Evolutionary conservation across 1,140 invertebrate genomes (phyloP).

Genomic region (Drosophila carrolli): DNA sequence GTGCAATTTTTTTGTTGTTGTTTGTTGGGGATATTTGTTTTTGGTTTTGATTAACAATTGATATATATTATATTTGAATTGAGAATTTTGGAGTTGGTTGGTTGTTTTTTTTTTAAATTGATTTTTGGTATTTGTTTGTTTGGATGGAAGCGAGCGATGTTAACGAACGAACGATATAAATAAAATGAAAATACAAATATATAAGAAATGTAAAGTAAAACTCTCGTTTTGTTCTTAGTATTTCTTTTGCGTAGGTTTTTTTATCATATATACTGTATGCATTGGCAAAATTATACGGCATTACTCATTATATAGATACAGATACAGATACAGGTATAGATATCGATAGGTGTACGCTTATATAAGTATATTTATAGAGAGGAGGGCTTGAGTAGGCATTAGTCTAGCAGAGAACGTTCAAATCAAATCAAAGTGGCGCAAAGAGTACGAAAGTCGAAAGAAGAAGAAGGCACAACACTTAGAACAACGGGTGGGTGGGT

Average conservation of each 20-base stretch:
- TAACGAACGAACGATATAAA: slow-evolving; percentile 84
- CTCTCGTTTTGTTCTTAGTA: slow-evolving; percentile 62
- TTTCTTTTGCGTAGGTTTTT: slow-evolving; percentile 46
- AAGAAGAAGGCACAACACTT: slow-evolving; percentile 54
- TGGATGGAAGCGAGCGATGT: slow-evolving; percentile 84
- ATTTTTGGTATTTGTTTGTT: slow-evolving; percentile 66
- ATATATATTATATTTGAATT: slow-evolving; percentile 32
- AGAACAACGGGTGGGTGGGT: slow-evolving; percentile 38
- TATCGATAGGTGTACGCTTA: slow-evolving; percentile 52
- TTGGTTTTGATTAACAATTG: slow-evolving; percentile 30
- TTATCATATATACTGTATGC: slow-evolving; percentile 60
- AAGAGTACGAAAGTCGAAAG: slow-evolving; percentile 49
- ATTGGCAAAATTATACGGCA: slow-evolving; percentile 60
- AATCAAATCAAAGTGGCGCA: slow-evolving; percentile 34
- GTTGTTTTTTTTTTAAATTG: slow-evolving; percentile 40
- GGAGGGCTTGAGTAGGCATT: slow-evolving; percentile 38
- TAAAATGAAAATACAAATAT: slow-evolving; percentile 84
- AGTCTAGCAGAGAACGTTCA: slow-evolving; percentile 51
- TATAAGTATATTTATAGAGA: slow-evolving; percentile 27
- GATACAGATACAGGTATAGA: slow-evolving; percentile 44
- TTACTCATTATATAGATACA: slow-evolving; percentile 46
- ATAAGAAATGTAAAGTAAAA: slow-evolving; percentile 83
- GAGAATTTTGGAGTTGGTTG: slow-evolving; percentile 44
- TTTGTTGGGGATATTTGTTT: slow-evolving; percentile 35
- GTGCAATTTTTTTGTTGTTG: slow-evolving; percentile 34